Conservation (phyloP, 2,888 invertebrate species). For the Epinotia nisella region DNA sequence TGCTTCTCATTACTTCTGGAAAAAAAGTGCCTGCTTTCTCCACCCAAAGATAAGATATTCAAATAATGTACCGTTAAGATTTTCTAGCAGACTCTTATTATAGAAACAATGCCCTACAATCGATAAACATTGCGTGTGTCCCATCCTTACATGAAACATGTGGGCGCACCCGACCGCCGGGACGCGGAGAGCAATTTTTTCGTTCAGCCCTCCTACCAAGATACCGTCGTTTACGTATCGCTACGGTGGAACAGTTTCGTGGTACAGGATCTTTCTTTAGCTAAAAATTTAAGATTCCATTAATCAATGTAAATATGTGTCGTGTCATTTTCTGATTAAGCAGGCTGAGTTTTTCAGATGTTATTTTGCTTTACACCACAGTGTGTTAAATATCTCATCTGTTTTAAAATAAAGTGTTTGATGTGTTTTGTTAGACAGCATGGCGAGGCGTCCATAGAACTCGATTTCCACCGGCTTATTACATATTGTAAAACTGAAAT, state of each 20-base stretch:
- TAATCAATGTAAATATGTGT: conserved; percentile 2
- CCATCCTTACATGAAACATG: conserved; percentile 73
- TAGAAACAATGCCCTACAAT: not conserved
- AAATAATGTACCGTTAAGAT: too few species aligned
- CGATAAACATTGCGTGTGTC: conserved; percentile 17
- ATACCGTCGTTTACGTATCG: conserved; percentile 48
- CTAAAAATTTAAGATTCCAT: not conserved
- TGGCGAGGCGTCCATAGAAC: not conserved
- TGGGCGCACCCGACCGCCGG: conserved; percentile 79
- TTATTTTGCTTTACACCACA: not conserved
- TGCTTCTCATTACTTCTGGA: not conserved
- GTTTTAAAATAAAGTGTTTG: not conserved
- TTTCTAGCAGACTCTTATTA: too few species aligned
- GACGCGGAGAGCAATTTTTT: conserved; percentile 81
- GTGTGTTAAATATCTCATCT: too few species aligned
- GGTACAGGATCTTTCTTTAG: conserved; percentile 17
- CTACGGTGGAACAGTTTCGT: conserved; percentile 48
- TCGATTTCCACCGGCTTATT: not conserved
- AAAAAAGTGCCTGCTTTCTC: too few species aligned
- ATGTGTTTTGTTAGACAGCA: not conserved
- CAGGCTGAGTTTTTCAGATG: not conserved
- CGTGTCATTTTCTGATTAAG: not conserved
- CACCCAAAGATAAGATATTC: too few species aligned
- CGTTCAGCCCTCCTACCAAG: conserved; percentile 75
- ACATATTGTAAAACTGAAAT: not conserved